These are phyloP conservation scores for Pteropus alecto DNA, from an alignment of 2,113 vertebrate genomes.

Conservation along the genomic window DNA sequence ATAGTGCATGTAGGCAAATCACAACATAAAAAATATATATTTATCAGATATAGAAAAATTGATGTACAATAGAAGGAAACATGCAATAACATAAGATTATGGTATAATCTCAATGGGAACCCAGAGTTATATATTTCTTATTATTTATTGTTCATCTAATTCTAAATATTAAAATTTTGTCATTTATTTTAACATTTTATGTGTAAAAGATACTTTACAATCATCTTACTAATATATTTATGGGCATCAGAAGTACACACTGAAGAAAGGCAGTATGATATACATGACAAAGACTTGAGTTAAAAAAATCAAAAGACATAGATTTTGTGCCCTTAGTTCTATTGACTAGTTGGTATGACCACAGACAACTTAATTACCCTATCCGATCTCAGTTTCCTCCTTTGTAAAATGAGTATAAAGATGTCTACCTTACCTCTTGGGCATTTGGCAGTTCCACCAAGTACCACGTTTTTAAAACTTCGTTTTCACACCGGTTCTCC, in stretches of 20 bases:
- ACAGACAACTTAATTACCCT: neutral
- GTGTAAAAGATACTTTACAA: neutral
- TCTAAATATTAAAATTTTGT: conserved; percentile 14
- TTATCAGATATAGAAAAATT: conserved; percentile 44
- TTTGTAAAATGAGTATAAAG: neutral
- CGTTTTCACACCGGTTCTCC: neutral
- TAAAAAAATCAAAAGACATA: conserved; percentile 4
- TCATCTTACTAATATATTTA: conserved; percentile 25
- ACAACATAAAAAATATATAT: conserved; percentile 38
- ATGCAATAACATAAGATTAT: conserved; percentile 30
- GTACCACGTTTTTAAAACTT: neutral
- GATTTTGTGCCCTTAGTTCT: neutral
- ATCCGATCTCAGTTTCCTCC: neutral
- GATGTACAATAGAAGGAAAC: conserved; percentile 11
- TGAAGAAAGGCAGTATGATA: conserved; percentile 19
- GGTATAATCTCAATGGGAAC: neutral
- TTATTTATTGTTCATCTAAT: conserved; percentile 48
- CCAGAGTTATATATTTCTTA: conserved; percentile 10
- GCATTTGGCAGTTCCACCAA: neutral
- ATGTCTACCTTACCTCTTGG: neutral
- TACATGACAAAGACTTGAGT: neutral
- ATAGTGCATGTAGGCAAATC: conserved; percentile 33
- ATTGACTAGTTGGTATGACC: neutral
- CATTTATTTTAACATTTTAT: conserved; percentile 33
- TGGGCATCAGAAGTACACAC: neutral